These are phyloP conservation scores for Xerus inauris DNA, from an alignment of 2,113 vertebrate species.

Conservation along the genomic window DNA sequence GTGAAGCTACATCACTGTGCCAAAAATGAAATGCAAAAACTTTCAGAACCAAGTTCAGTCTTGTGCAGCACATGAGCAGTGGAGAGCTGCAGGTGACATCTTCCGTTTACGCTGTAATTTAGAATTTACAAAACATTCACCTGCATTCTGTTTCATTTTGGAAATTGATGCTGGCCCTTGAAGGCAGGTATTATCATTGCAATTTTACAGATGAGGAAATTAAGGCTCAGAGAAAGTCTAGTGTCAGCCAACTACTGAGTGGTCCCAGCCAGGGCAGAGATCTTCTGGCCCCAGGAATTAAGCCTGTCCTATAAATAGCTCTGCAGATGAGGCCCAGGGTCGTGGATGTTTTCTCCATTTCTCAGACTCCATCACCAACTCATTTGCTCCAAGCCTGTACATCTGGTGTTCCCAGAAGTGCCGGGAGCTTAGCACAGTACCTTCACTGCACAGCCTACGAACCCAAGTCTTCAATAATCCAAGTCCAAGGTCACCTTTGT, in stretches of 20 bases:
- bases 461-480: not conserved
- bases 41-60: not conserved
- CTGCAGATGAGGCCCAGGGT: not conserved
- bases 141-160: constrained; percentile 2
- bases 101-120: constrained; percentile 30
- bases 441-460: not conserved
- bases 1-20: not conserved
- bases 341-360: not conserved
- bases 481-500: not conserved
- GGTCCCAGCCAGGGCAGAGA: not conserved
- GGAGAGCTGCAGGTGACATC: not conserved
- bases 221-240: not conserved
- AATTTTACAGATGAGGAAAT: constrained; percentile 31
- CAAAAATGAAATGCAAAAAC: constrained; percentile 4
- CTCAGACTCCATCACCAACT: not conserved
- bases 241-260: not conserved
- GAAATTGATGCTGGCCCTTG: not conserved
- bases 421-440: not conserved
- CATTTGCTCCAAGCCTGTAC: not conserved
- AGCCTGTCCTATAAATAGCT: not conserved
- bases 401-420: not conserved
- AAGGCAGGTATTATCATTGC: not conserved
- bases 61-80: not conserved
- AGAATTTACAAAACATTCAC: not conserved
- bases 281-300: not conserved